phyloP scores from a whole-genome alignment of 2,797 vertebrate species.

The Paratrypauchen microcephalus region DNA sequence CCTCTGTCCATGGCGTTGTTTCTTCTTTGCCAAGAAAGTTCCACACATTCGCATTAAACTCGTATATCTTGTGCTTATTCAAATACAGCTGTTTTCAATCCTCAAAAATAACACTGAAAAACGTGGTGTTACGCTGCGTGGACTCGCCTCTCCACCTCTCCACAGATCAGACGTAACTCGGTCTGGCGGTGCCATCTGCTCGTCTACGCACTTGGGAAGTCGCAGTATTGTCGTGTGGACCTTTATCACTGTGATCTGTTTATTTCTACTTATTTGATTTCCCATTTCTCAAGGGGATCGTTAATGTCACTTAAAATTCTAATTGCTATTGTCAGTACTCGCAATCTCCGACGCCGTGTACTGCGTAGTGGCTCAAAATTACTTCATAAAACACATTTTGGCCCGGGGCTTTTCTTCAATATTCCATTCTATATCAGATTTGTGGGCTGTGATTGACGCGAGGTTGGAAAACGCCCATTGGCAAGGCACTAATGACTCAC shows the following conservation, averaged over 20 bases:
- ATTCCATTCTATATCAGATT: slow-evolving; percentile 8
- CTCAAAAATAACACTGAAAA: too few relatives aligned
- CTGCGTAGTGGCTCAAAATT: not conserved
- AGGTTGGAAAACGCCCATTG: slow-evolving; percentile 15
- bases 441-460: slow-evolving; percentile 5
- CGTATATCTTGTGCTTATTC: too few relatives aligned
- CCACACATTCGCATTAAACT: too few relatives aligned
- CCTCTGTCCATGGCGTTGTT: too few relatives aligned
- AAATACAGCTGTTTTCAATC: too few relatives aligned
- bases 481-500: slow-evolving; percentile 16
- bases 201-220: too few relatives aligned
- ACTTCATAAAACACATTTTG: slow-evolving; percentile 9
- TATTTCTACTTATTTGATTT: slow-evolving; percentile 1
- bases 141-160: too few relatives aligned
- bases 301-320: slow-evolving; percentile 8
- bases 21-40: too few relatives aligned
- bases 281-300: not conserved
- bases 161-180: too few relatives aligned
- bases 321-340: not conserved
- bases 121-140: too few relatives aligned
- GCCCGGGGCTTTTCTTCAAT: slow-evolving; percentile 4
- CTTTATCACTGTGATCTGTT: not conserved
- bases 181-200: too few relatives aligned
- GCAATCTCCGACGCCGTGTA: not conserved
- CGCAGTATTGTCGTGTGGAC: not conserved